These are phyloP conservation scores for Ditula angustiorana DNA, from an alignment of 2,888 invertebrate genomes.

Conservation along the genomic window DNA sequence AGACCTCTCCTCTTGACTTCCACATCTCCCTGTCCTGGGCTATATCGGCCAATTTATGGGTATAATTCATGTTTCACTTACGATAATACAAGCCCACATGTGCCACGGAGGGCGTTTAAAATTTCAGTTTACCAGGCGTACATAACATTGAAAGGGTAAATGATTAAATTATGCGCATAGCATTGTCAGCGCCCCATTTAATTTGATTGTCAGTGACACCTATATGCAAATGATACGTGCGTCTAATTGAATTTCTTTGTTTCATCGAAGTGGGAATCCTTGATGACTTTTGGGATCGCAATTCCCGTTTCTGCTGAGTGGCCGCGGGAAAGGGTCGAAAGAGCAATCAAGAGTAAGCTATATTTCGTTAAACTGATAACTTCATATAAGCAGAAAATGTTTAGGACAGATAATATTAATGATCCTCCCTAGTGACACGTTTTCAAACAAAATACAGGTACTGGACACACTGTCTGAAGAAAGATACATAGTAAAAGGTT, in stretches of 20 bases:
- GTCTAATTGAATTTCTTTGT: slow-evolving; percentile 83
- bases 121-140: slow-evolving; percentile 52
- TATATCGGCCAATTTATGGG: too few relatives aligned
- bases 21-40: too few relatives aligned
- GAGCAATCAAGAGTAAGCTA: not conserved
- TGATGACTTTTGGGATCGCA: slow-evolving; percentile 64
- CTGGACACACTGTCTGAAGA: too few relatives aligned
- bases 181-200: slow-evolving; percentile 74
- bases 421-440: too few relatives aligned
- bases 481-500: too few relatives aligned
- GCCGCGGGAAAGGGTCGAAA: slow-evolving; percentile 3
- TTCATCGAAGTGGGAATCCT: slow-evolving; percentile 57
- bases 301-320: slow-evolving; percentile 12
- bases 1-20: too few relatives aligned
- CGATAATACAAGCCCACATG: not conserved
- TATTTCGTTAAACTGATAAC: not conserved
- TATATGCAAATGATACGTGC: slow-evolving; percentile 80
- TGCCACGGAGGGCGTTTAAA: slow-evolving; percentile 33
- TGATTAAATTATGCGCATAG: slow-evolving; percentile 77
- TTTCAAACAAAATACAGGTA: too few relatives aligned
- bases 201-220: slow-evolving; percentile 81
- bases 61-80: too few relatives aligned
- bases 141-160: slow-evolving; percentile 67
- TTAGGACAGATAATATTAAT: too few relatives aligned
- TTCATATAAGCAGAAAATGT: too few relatives aligned